Evolutionary conservation across 1,140 invertebrate species (phyloP), one percentile per base, ranked within the genome.

Genomic region (Drosophila bocki): DNA sequence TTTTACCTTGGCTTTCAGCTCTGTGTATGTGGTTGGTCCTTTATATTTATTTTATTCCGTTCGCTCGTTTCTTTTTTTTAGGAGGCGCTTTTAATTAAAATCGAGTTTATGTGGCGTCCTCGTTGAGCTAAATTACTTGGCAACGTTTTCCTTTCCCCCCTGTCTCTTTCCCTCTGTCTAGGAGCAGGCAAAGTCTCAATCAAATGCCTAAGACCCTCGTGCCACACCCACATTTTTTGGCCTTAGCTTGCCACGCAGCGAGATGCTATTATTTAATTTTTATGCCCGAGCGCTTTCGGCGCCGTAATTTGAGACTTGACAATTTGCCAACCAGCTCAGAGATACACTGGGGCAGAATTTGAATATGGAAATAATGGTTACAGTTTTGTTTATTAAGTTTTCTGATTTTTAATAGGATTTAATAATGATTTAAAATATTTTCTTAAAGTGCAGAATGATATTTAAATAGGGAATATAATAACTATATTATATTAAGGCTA

Each of bases 251-350:
- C 33, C 63, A 45, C 22, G 39, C 63, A 33, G 54, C 59, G 26
- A 78, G 76, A 63, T 78, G 81, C 77, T 71, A 90, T 88, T 88
- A 88, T 85, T 78, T 83, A 83, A 91, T 86, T 82, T 80, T 78
- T 82, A 91, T 86, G 82, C 87, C 70, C 67, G 60, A 78, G 70
- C 63, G 79, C 74, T 75, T 83, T 81, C 58, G 70, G 59, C 69
- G 80, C 63, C 74, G 86, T 80, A 68, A 82, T 91, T 78, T 70
- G 68, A 87, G 60, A 87, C 80, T 76, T 69, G 80, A 78, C 47
- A 65, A 67, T 80, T 80, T 81, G 67, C 58, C 57, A 65, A 64
- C 62, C 64, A 74, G 32, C 72, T 39, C 19, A 59, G 65, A 75
- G 61, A 15, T 82, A 77, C 59, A 70, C 67, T 56, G 62, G 2